Base-by-base conservation (phyloP, 2,113 vertebrate species). In the Psittacus erithacus region DNA sequence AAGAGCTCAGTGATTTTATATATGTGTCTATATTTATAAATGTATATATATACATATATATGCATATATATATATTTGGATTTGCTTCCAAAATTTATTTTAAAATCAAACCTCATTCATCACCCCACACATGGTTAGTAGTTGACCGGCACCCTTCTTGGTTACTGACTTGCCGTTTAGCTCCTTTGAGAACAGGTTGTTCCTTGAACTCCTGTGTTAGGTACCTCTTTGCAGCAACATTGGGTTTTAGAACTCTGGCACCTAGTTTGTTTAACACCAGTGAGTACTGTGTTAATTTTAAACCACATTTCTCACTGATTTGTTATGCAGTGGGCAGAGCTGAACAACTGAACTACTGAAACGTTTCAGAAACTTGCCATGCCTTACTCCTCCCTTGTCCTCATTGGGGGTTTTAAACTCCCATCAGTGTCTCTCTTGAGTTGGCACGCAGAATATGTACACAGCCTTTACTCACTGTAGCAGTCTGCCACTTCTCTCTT, bases 41-140 rank as follows among this genome's bases (percentile, higher is more conserved):
- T 10, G 23, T 50, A 35, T 55, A 47, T 23, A 67, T 28, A 38
- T 1, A 38, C 4, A 55, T 18, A 29, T 17, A 27, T 59, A n/a
- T 55, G 38, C 35, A 33, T 18, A 24, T 46, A 29, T 22, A 41
- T 29, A n/a, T 44, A 39, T 62, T 10, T 60, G 35, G 14, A 82
- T 94, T 71, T 5, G 46, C 10, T 50, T 74, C 53, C 28, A 0
- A 25, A 31, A 20, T 49, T n/a, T 39, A 13, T 59, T 87, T 81
- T 75, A 28, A 62, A 84, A 78, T 69, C 14, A 44, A 73, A 86
- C 12, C 39, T 28, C 2, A 28, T 92, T 86, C 13, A 74, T 88
- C 20, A 67, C 7, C 7, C 17, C 0, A 2, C 0, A 0, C 8
- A 31, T 41, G 41, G 8, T 46, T 64, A 11, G 38, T 88, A 78